Base-by-base conservation (phyloP, 2,113 vertebrate species). In the Petromus typicus region DNA sequence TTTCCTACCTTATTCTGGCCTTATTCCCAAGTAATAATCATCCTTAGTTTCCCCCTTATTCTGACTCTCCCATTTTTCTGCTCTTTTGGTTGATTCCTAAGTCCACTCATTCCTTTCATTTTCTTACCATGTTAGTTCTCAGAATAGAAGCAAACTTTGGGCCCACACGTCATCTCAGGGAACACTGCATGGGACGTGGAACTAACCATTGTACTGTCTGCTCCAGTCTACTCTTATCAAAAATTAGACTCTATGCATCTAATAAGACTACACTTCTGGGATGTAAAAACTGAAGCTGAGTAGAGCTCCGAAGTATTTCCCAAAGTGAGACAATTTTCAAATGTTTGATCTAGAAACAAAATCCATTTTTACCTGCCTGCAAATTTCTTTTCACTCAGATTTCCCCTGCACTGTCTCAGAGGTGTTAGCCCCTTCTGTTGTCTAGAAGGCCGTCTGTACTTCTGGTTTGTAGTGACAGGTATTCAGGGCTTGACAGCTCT, bases 391-490 rank as follows among this genome's bases (percentile, higher is more conserved):
- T 40, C 61, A 37, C 13, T 25, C 3, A 8, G 16, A 67, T 14
- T 23, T 66, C 17, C 0, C 5, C 13, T 11, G 34, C 30, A 34
- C 20, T 1, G 0, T 54, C 51, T 63, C 10, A 0, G 10, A 64
- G 0, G 8, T 25, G 37, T 7, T n/a, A 81, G n/a, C 23, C 57
- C 45, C 57, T 73, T 16, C 16, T 88, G 85, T 66, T 18, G 25
- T 78, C 89, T 66, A 30, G 25, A 85, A 90, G 9, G 40, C 13
- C n/a, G 12, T 10, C n/a, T 59, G 17, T 22, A 23, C 40, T 94
- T 80, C 37, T 23, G 27, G n/a, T 56, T 88, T 45, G 34, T 37
- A 81, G 66, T 75, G 79, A 80, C 45, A 84, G 73, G 48, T 69
- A 61, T 34, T 67, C 34, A 69, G 78, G n/a, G 43, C 14, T 83